phyloP scores from a whole-genome alignment of 2,888 invertebrate species.

The Volucella inflata region DNA sequence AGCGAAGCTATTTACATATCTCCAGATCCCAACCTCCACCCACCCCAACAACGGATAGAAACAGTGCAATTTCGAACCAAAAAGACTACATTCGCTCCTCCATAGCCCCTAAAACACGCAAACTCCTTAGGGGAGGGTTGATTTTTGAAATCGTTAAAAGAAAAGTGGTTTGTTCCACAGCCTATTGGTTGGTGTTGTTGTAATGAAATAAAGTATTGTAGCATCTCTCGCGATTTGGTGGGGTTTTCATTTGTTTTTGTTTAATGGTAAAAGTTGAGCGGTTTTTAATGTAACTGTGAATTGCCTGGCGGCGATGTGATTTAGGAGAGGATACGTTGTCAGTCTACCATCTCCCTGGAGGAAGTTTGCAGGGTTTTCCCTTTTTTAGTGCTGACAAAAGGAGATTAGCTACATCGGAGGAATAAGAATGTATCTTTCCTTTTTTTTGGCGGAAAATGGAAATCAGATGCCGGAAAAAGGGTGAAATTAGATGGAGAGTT shows the following conservation, averaged over 20 bases:
- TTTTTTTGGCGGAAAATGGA: too few relatives aligned
- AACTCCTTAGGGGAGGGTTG: background rate
- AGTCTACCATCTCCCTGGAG: background rate
- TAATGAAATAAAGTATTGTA: constrained; percentile 16
- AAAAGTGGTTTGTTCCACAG: background rate
- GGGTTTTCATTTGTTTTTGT: constrained; percentile 41
- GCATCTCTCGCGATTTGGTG: constrained; percentile 19
- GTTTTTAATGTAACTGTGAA: constrained; percentile 56
- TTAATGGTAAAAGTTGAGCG: constrained; percentile 35
- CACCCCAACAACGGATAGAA: background rate
- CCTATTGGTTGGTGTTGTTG: constrained; percentile 5
- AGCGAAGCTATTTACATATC: constrained; percentile 31
- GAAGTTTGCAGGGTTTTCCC: background rate
- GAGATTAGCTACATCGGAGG: background rate
- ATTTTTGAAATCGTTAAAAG: constrained; percentile 29
- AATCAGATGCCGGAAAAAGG: too few relatives aligned
- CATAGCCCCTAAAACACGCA: background rate
- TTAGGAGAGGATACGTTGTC: background rate
- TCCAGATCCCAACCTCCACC: too few relatives aligned
- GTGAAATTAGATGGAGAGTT: too few relatives aligned
- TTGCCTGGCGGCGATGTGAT: constrained; percentile 10
- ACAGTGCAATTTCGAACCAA: too few relatives aligned
- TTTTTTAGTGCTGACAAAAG: constrained; percentile 20
- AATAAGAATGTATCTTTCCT: too few relatives aligned
- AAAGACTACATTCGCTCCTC: background rate